phyloP scores from a whole-genome alignment of 1,140 invertebrate species.

The Macrosteles quadrilineatus region DNA sequence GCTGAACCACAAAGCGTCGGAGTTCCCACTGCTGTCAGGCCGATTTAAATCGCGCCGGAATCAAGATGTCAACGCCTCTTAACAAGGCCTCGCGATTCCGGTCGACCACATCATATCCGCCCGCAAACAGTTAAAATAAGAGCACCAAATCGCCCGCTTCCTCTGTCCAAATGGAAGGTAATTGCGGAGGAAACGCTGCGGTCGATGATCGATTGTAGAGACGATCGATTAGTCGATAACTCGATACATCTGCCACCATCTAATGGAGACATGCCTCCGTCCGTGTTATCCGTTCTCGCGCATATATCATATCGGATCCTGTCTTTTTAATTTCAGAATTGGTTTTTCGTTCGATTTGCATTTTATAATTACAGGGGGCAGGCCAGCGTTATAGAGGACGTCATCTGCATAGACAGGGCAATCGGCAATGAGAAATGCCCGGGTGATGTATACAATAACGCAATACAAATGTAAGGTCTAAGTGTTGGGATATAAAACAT shows the following conservation, averaged over 20 bases:
- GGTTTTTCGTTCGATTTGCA: constrained; percentile 14
- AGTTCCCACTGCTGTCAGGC: not conserved
- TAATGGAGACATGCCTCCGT: constrained; percentile 14
- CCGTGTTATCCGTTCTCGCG: not conserved
- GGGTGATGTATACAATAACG: too few relatives aligned
- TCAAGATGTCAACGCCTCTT: constrained; percentile 16
- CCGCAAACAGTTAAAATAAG: constrained; percentile 14
- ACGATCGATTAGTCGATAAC: too few relatives aligned
- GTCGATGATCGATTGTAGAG: not conserved
- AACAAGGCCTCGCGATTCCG: constrained; percentile 17
- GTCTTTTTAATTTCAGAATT: constrained; percentile 6
- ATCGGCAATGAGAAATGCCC: too few relatives aligned
- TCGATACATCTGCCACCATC: not conserved
- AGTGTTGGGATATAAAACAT: too few relatives aligned
- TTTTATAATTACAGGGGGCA: not conserved
- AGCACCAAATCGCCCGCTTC: constrained; percentile 15
- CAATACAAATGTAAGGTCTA: too few relatives aligned
- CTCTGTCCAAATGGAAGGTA: not conserved
- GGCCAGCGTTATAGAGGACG: not conserved
- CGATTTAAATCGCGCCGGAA: constrained; percentile 10
- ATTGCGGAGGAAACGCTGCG: not conserved
- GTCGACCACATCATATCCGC: constrained; percentile 13
- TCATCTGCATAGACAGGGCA: constrained; percentile 3
- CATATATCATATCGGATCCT: constrained; percentile 2
- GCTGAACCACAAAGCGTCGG: too few relatives aligned